Evolutionary conservation across 1,140 invertebrate species (phyloP).

Genomic region (Tetramorium parvispinum): DNA sequence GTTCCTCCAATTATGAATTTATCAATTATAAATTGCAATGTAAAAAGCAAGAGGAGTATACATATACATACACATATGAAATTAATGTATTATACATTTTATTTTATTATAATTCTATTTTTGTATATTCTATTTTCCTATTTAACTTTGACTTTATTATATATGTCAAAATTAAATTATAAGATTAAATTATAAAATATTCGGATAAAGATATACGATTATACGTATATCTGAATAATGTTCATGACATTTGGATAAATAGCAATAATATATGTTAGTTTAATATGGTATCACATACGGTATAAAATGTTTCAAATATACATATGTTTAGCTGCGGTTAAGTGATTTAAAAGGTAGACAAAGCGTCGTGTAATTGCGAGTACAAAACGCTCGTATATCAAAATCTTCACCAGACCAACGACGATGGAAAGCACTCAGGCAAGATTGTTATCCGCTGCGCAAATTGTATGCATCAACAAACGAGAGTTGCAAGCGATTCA

Average conservation of each 20-base stretch:
- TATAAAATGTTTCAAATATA: conserved; percentile 15
- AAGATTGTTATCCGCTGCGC: conserved; percentile 67
- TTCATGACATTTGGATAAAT: background rate
- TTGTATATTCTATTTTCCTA: background rate
- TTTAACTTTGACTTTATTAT: background rate
- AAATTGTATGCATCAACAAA: conserved; percentile 54
- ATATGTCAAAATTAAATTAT: background rate
- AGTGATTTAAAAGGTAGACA: conserved; percentile 49
- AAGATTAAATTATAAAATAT: background rate
- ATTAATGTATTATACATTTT: background rate
- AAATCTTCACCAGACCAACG: conserved; percentile 56
- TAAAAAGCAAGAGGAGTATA: too few species aligned
- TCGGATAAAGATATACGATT: background rate
- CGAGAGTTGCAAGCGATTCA: background rate
- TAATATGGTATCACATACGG: background rate
- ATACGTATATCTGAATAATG: background rate
- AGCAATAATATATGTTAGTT: background rate
- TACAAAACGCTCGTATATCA: conserved; percentile 59
- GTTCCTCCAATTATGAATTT: background rate
- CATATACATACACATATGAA: background rate
- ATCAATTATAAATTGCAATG: too few species aligned
- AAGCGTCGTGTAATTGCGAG: conserved; percentile 28
- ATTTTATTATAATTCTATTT: background rate
- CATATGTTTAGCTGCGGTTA: conserved; percentile 45
- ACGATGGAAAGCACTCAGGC: conserved; percentile 51